Base-by-base conservation (phyloP, 2,888 invertebrate species). In the Machimus rusticus region DNA sequence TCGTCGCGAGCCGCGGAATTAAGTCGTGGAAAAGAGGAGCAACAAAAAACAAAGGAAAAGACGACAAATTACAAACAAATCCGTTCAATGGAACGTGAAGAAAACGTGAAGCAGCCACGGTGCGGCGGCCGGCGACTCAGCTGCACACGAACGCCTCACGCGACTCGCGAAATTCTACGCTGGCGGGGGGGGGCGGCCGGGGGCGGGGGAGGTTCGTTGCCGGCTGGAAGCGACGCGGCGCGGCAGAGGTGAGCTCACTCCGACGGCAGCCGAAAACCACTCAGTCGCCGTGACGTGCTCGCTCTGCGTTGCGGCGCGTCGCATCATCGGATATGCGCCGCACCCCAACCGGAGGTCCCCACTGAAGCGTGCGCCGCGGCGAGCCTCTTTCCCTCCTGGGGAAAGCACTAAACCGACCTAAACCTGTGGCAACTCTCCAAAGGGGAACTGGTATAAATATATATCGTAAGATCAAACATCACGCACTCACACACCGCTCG, bases 41-140 rank as follows among this genome's bases (percentile, higher is more conserved):
- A 76, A 23, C 37, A 55, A 34, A 81, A 39, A 78, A 78, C 43
- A 78, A 43, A 43, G 23, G 43, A 76, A 76, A 37, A 78, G 19
- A 37, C 76, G 39, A 76, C 76, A 76, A 86, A 74, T 74, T 74
- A 86, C 85, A 86, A 86, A 85, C 74, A 85, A 85, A 85, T 85
- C 85, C 85, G 85, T 86, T 86, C 51, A 84, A 66, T 84, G 84
- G 84, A 78, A 78, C 78, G 78, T 77, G 77, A 77, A 77, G 34
- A 12, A 77, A 77, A 37, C 79, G 39, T 23, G 78, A 78, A 78
- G 78, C 16, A 78, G 39, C 43, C 78, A 23, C 78, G 78, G 23
- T 23, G 57, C 43, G 16, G 78, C 78, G 76, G 4, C 76, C 23
- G 23, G 2, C 28, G 1, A 19, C 66, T 66, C 23, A 66, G 51